These are phyloP conservation scores for Pherbina coryleti DNA, from an alignment of 2,888 invertebrate genomes.

Conservation along the genomic window DNA sequence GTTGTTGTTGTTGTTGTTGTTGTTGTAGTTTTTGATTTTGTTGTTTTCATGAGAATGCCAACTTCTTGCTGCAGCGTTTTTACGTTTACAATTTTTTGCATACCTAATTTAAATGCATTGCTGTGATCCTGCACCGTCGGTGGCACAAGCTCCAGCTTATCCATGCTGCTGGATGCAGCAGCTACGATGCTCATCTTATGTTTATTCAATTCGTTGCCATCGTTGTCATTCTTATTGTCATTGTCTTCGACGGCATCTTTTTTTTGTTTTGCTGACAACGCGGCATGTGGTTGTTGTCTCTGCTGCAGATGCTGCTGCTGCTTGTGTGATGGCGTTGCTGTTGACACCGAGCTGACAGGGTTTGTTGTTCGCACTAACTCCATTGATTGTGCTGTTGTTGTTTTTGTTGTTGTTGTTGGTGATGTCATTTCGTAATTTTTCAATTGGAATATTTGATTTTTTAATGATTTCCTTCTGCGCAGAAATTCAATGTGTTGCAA, in stretches of 20 bases:
- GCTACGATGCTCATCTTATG: slow-evolving; percentile 43
- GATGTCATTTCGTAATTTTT: slow-evolving; percentile 62
- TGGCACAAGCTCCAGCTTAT: neutral
- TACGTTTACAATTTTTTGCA: slow-evolving; percentile 56
- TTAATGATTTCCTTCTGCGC: slow-evolving; percentile 69
- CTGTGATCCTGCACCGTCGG: slow-evolving; percentile 21
- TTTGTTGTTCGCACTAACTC: slow-evolving; percentile 25
- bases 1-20: slow-evolving; percentile 52
- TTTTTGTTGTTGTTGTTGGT: slow-evolving; percentile 29
- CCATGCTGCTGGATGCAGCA: neutral
- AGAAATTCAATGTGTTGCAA: slow-evolving; percentile 68
- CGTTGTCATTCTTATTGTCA: slow-evolving; percentile 31
- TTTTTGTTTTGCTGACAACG: neutral
- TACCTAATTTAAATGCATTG: slow-evolving; percentile 57
- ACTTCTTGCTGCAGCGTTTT: slow-evolving; percentile 48
- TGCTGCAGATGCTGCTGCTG: too few species aligned
- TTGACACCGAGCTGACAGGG: slow-evolving; percentile 39
- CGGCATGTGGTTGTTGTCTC: neutral
- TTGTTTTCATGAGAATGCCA: slow-evolving; percentile 43
- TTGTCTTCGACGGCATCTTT: slow-evolving; percentile 31
- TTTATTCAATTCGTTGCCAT: slow-evolving; percentile 50
- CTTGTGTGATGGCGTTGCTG: slow-evolving; percentile 29
- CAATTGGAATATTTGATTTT: slow-evolving; percentile 70
- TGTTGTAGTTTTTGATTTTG: slow-evolving; percentile 56
- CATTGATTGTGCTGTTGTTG: slow-evolving; percentile 7